Evolutionary conservation across 2,888 invertebrate genomes (phyloP).

Genomic region (Brachylomia viminalis): DNA sequence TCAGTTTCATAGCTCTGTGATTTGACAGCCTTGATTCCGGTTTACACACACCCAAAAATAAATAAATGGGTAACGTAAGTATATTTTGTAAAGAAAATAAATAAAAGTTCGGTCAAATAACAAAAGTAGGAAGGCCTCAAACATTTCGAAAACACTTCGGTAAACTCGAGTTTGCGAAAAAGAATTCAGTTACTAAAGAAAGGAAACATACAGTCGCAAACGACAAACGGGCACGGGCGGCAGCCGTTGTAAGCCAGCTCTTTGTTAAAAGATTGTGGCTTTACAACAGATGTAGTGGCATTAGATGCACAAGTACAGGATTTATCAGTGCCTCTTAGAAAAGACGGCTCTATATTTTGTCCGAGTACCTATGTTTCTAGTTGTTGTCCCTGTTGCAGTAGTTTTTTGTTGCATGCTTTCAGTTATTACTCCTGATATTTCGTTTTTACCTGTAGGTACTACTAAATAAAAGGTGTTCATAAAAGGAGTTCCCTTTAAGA

Average conservation of each 20-base stretch:
- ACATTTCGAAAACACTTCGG: slow-evolving; percentile 56
- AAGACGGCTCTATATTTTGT: neutral
- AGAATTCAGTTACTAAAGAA: slow-evolving; percentile 49
- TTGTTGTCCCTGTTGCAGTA: no score
- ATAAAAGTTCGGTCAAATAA: slow-evolving; percentile 31
- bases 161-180: slow-evolving; percentile 54
- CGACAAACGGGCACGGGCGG: neutral
- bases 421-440: neutral
- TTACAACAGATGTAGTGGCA: slow-evolving; percentile 17
- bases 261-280: slow-evolving; percentile 21
- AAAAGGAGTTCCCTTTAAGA: neutral
- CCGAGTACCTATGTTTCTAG: neutral
- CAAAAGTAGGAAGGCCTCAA: slow-evolving; percentile 42
- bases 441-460: neutral
- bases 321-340: neutral
- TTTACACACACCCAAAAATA: neutral
- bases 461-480: no score
- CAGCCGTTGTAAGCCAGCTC: neutral
- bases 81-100: slow-evolving; percentile 10
- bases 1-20: neutral
- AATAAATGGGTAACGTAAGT: slow-evolving; percentile 6
- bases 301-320: slow-evolving; percentile 13
- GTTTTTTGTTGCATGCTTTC: neutral
- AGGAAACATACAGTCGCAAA: slow-evolving; percentile 22
- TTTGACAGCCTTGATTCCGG: neutral